These are phyloP conservation scores for Osmerus mordax DNA, from an alignment of 2,113 vertebrate genomes.

Conservation along the genomic window DNA sequence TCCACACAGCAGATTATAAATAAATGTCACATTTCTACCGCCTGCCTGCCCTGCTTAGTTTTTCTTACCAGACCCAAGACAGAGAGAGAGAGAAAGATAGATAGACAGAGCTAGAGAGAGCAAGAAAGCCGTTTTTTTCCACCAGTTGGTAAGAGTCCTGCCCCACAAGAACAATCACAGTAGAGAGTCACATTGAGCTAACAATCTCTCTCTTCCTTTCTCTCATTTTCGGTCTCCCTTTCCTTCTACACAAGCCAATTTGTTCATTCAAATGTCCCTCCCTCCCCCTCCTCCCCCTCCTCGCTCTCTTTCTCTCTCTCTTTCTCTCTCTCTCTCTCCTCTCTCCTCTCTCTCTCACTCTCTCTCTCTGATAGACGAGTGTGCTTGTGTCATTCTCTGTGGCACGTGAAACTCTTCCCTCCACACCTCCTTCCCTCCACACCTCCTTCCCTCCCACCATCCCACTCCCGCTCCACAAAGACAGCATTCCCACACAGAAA, in stretches of 20 bases:
- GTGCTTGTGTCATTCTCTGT: constrained; percentile 23
- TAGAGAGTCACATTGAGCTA: neutral
- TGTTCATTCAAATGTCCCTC: neutral
- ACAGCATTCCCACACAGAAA: constrained; percentile 32
- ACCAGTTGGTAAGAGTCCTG: neutral
- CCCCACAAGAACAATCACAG: neutral
- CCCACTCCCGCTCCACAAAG: constrained; percentile 40
- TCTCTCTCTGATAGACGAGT: constrained; percentile 28
- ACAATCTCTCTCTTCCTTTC: neutral
- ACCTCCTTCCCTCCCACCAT: constrained; percentile 30
- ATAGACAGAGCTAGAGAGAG: constrained; percentile 17
- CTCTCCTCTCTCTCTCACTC: constrained; percentile 4
- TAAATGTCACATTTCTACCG: constrained; percentile 30
- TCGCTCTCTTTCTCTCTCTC: no score
- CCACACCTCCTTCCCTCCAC: constrained; percentile 47
- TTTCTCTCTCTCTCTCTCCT: no score
- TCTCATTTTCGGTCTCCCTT: neutral
- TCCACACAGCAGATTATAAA: constrained; percentile 17
- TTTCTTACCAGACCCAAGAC: neutral
- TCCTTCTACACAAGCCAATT: neutral
- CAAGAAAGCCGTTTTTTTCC: neutral
- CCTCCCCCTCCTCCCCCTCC: no score
- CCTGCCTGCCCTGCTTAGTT: neutral
- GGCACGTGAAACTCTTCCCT: constrained; percentile 47
- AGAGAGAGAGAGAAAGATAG: constrained; percentile 2